phyloP scores from a whole-genome alignment of 2,113 vertebrate genomes.

The Lucifuga dentata region DNA sequence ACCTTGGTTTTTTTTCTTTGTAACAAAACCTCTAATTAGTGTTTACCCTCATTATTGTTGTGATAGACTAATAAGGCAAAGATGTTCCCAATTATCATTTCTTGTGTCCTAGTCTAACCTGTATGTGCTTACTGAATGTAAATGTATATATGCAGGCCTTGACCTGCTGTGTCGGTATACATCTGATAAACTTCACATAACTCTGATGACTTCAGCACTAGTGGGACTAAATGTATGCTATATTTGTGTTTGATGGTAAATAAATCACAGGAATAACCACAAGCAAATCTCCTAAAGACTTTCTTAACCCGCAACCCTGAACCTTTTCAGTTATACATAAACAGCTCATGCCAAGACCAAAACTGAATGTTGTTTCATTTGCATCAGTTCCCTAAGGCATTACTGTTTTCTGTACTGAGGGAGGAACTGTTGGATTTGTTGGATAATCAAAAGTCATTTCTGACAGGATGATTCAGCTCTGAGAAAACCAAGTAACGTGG shows the following conservation, averaged over 20 bases:
- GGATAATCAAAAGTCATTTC: constrained; percentile 12
- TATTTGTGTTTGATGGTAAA: constrained; percentile 10
- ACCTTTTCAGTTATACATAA: neutral
- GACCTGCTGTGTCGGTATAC: neutral
- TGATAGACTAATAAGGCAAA: neutral
- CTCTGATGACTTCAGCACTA: constrained; percentile 4
- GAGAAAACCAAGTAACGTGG: neutral
- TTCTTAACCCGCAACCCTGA: neutral
- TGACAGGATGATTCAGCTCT: constrained; percentile 5
- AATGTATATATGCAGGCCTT: constrained; percentile 1
- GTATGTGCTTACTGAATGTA: constrained; percentile 3
- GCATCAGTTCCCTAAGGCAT: constrained; percentile 16
- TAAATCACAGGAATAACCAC: neutral
- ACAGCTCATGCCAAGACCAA: neutral
- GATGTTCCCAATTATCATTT: constrained; percentile 8
- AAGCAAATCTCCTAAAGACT: neutral
- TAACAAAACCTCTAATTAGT: too few relatives aligned
- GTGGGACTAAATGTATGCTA: neutral
- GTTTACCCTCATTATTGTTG: neutral
- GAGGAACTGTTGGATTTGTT: constrained; percentile 76
- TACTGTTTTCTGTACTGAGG: constrained; percentile 64
- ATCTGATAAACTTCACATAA: neutral
- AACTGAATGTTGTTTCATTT: neutral
- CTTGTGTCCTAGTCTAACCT: neutral
- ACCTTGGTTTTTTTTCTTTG: too few relatives aligned